Conservation (phyloP, 2,888 invertebrate species). For the Drosophila trichaetosa region DNA sequence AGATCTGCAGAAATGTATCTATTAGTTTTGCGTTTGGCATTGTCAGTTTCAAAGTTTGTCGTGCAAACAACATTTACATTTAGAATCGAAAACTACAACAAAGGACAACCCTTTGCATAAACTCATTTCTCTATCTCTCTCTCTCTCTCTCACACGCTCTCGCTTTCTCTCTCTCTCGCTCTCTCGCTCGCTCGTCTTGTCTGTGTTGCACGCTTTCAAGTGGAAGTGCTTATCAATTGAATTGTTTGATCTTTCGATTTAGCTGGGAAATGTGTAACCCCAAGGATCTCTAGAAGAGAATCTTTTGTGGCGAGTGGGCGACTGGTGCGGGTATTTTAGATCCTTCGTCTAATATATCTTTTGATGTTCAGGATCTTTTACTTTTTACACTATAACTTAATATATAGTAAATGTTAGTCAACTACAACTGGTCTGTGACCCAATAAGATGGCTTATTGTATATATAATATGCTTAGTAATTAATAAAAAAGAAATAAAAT, state of each 20-base stretch:
- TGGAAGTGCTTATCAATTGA: slow-evolving; percentile 57
- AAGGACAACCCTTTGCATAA: slow-evolving; percentile 45
- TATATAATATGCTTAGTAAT: background rate
- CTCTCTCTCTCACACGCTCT: background rate
- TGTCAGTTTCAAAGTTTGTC: slow-evolving; percentile 66
- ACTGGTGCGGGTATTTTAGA: background rate
- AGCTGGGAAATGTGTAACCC: slow-evolving; percentile 2
- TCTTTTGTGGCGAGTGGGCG: slow-evolving; percentile 14
- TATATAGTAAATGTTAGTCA: background rate
- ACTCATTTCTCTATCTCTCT: background rate
- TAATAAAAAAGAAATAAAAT: no score
- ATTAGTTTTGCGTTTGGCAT: slow-evolving; percentile 70
- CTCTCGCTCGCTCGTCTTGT: background rate
- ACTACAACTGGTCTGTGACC: background rate
- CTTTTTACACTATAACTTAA: background rate
- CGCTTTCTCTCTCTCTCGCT: background rate
- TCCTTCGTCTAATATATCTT: background rate
- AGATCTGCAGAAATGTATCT: slow-evolving; percentile 67
- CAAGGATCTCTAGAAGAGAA: background rate
- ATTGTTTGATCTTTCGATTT: slow-evolving; percentile 53
- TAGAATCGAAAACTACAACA: slow-evolving; percentile 30
- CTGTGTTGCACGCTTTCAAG: slow-evolving; percentile 9
- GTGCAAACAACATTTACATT: slow-evolving; percentile 73
- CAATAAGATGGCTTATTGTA: background rate
- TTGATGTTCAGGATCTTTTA: background rate